Evolutionary conservation across 2,113 vertebrate genomes (phyloP), one percentile per base, ranked within the genome.

Genomic region (Stegastes partitus): DNA sequence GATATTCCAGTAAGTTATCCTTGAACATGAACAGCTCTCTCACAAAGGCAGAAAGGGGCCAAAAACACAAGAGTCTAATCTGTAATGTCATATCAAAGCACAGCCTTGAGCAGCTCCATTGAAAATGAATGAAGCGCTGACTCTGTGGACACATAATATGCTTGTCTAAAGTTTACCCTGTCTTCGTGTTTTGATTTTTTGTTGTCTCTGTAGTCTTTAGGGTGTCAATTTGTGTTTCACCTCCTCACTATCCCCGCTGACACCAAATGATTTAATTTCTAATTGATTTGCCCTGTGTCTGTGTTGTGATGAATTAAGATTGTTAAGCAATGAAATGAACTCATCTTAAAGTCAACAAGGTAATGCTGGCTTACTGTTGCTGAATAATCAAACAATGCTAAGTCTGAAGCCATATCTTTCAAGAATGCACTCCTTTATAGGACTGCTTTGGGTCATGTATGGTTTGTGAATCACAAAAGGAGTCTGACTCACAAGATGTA

Each of bases 31-130:
- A 74, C 53, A 68, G 59, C 67, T 63, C 67, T 63, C 44, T 65
- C 16, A 28, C 15, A 34, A 45, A 84, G 53, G 23, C 49, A 64
- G 42, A 74, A 42, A 66, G n/a, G 26, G 31, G 10, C 23, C 21
- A 55, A 37, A 62, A 47, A 42, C 51, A 71, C 31, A 47, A 19
- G 69, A 77, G 23, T 61, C 55, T 82, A 59, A 82, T 84, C 62
- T 83, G 56, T 44, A 64, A 68, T 77, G 69, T 79, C 73, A 73
- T 67, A 73, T 83, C 74, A 81, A 83, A 89, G 69, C 25, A 50
- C 62, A 75, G 77, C 64, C 77, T 58, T 54, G 50, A 85, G 64
- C 58, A 34, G 58, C 58, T 79, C 62, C 55, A 77, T 50, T 80
- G 54, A 74, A 80, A 83, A 67, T 68, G 53, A 84, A 80, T 68